phyloP scores from a whole-genome alignment of 2,113 vertebrate species.

The Crotophaga sulcirostris region DNA sequence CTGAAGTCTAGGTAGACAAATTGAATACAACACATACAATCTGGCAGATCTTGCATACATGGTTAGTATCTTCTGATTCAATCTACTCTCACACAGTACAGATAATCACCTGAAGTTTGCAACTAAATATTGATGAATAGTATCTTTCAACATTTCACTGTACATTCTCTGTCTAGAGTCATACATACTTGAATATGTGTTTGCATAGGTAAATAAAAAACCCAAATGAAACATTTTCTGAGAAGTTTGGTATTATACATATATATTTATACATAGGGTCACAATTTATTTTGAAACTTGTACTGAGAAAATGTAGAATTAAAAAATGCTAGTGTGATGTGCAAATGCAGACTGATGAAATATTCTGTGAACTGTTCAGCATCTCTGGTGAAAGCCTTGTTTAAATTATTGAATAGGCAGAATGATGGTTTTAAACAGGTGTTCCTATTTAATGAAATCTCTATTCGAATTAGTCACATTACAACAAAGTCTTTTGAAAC shows the following conservation, averaged over 20 bases:
- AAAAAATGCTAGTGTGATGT: not conserved
- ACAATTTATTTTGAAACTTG: not conserved
- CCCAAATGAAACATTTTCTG: not conserved
- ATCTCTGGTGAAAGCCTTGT: not conserved
- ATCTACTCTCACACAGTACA: not conserved
- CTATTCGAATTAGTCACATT: not conserved
- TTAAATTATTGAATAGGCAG: not conserved
- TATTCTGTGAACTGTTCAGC: not conserved
- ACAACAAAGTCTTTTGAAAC: not conserved
- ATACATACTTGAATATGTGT: not conserved
- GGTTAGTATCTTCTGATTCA: not conserved
- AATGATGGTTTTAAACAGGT: not conserved
- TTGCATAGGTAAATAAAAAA: not conserved
- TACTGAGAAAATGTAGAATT: not conserved
- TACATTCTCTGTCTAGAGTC: not conserved
- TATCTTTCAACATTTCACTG: not conserved
- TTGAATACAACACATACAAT: not conserved
- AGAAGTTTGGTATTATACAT: not conserved
- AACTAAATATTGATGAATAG: accelerated
- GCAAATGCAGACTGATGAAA: not conserved
- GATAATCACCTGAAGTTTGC: not conserved
- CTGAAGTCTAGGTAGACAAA: not conserved
- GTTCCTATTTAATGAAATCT: not conserved
- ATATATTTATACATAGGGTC: not conserved
- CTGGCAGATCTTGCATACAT: not conserved